Percentiles rank a stretch among this genome's conserved stretches.
Evolutionary conservation across 2,797 vertebrate species (phyloP).

Genomic region (Catharus ustulatus): DNA sequence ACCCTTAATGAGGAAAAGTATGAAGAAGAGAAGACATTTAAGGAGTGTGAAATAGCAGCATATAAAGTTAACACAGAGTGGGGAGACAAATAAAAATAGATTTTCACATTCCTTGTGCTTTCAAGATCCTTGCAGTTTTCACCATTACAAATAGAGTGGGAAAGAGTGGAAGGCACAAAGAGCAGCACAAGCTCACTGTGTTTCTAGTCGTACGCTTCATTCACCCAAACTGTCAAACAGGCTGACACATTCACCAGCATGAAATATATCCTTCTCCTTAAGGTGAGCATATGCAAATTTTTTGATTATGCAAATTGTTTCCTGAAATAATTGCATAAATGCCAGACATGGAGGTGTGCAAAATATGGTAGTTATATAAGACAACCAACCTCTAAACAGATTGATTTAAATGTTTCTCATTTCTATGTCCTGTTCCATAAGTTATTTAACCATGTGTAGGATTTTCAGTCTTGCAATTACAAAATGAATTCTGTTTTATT

Average conservation of each 20-base stretch:
- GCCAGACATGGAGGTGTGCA: constrained; percentile 12
- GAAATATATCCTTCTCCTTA: background rate
- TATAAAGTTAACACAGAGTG: background rate
- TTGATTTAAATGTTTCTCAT: background rate
- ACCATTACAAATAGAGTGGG: background rate
- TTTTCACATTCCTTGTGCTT: background rate
- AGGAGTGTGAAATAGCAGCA: background rate
- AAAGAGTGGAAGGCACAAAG: background rate
- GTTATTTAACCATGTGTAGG: background rate
- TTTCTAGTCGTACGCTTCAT: background rate
- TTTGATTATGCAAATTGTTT: background rate
- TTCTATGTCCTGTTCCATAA: background rate
- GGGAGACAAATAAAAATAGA: background rate
- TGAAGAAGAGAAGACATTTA: background rate
- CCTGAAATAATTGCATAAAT: constrained; percentile 25
- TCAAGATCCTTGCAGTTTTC: background rate
- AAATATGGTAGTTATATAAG: constrained; percentile 4
- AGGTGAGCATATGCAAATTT: constrained; percentile 23
- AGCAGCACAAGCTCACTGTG: background rate
- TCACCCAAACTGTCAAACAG: background rate
- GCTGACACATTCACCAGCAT: background rate
- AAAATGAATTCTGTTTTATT: background rate
- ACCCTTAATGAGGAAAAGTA: background rate
- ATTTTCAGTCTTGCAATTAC: background rate
- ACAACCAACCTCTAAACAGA: background rate